A percentile compares a stretch with the other conserved stretches of the same genome.
phyloP scores from a whole-genome alignment of 2,888 invertebrate genomes.

The Acholoe squamosa region DNA sequence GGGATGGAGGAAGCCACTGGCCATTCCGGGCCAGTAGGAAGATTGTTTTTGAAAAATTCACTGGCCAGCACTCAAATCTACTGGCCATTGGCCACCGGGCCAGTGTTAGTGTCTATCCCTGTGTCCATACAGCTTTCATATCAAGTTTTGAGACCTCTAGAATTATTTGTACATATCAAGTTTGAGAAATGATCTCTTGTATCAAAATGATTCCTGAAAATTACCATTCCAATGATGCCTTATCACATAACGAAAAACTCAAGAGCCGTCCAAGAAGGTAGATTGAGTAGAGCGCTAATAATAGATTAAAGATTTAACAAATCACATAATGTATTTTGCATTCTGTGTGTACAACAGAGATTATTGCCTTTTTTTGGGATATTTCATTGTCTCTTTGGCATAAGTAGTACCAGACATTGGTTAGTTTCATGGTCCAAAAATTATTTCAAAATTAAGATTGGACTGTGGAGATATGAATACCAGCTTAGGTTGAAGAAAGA shows the following conservation, averaged over 20 bases:
- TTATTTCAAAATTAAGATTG: neutral
- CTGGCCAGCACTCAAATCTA: no score
- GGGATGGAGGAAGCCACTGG: neutral
- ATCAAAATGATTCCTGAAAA: neutral
- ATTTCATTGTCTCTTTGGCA: neutral
- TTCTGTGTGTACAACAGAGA: neutral
- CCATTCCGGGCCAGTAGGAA: no score
- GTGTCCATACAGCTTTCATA: no score
- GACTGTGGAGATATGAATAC: no score
- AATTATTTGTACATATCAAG: neutral
- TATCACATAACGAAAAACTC: conserved; percentile 6
- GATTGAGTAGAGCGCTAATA: neutral
- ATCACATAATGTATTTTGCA: neutral
- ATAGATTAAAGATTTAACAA: neutral
- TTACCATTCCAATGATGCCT: conserved; percentile 8
- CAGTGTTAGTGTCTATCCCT: no score
- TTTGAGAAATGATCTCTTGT: neutral
- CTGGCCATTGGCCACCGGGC: no score
- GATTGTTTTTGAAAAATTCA: no score
- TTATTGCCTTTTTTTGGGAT: neutral
- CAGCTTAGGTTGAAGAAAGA: no score
- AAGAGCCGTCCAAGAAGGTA: neutral
- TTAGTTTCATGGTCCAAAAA: neutral
- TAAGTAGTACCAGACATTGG: neutral
- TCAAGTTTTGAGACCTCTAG: neutral